These are phyloP conservation scores for Coptotermes formosanus DNA, from an alignment of 1,140 invertebrate species.

Conservation along the genomic window DNA sequence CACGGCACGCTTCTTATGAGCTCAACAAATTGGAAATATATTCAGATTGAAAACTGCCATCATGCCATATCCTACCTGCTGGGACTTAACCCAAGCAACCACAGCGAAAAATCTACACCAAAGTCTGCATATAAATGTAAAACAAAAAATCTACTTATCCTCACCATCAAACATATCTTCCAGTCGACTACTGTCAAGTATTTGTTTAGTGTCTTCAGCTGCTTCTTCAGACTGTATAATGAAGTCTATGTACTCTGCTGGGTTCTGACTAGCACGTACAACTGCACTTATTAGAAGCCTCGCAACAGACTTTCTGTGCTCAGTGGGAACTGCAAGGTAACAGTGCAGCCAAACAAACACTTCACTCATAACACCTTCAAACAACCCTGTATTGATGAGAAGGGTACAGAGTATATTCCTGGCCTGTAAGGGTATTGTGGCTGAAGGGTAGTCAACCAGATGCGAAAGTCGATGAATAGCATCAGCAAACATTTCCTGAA, in stretches of 20 bases:
- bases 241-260: not conserved
- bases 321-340: not conserved
- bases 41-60: no score
- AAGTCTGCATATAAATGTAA: not conserved
- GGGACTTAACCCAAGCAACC: no score
- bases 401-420: not conserved
- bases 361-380: not conserved
- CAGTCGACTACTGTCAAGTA: not conserved
- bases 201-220: not conserved
- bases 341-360: not conserved
- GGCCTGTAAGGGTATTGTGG: not conserved
- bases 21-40: no score
- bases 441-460: not conserved
- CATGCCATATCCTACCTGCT: no score
- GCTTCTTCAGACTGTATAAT: not conserved
- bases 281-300: not conserved
- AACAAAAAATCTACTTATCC: not conserved
- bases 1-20: no score
- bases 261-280: not conserved
- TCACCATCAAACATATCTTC: not conserved
- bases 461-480: not conserved
- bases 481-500: not conserved
- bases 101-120: no score
- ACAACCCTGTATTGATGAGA: not conserved
- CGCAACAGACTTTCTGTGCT: not conserved